phyloP scores from a whole-genome alignment of 2,888 invertebrate species.

The Aradus depressus region DNA sequence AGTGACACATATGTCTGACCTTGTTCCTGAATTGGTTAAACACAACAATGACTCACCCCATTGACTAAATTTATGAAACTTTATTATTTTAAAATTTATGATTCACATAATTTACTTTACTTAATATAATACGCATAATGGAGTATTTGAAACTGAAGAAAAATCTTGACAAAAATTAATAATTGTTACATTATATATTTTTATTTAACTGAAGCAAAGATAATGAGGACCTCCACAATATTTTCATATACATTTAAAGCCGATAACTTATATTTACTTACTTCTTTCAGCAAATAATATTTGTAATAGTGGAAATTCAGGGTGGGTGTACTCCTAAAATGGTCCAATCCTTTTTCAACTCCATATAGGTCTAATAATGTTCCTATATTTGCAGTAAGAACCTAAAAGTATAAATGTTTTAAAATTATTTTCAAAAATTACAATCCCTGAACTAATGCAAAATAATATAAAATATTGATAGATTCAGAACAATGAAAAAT shows the following conservation, averaged over 20 bases:
- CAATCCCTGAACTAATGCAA: not conserved
- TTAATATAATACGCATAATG: too few species aligned
- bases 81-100: too few species aligned
- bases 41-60: constrained; percentile 19
- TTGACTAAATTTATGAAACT: too few species aligned
- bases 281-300: constrained; percentile 63
- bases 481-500: not conserved
- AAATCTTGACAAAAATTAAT: too few species aligned
- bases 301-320: constrained; percentile 64
- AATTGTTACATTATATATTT: too few species aligned
- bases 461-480: not conserved
- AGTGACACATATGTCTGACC: constrained; percentile 14
- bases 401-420: constrained; percentile 42
- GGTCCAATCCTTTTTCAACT: constrained; percentile 67
- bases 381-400: constrained; percentile 69
- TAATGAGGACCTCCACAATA: too few species aligned
- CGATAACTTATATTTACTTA: constrained; percentile 36
- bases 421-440: not conserved
- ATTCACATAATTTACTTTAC: too few species aligned
- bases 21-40: constrained; percentile 10
- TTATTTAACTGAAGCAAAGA: too few species aligned
- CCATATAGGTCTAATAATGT: constrained; percentile 64
- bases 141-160: too few species aligned
- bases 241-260: too few species aligned
- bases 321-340: constrained; percentile 55